Conservation (phyloP, 2,113 vertebrate species). For the Anser brachyrhynchus region DNA sequence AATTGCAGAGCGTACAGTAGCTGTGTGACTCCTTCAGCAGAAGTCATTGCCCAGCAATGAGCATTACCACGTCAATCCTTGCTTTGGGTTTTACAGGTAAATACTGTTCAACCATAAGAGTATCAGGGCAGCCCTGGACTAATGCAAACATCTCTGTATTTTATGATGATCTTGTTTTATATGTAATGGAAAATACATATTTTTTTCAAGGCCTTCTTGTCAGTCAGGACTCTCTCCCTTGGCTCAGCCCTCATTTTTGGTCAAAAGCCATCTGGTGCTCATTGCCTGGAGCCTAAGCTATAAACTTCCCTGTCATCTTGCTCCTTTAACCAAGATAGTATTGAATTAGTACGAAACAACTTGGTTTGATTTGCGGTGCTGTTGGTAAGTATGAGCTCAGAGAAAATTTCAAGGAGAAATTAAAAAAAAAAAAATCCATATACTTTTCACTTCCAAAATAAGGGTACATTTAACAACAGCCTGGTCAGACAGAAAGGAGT, state of each 20-base stretch:
- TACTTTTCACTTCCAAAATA: neutral
- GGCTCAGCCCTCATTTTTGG: neutral
- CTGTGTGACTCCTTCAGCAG: neutral
- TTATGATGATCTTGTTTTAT: neutral
- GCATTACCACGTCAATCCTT: accelerated
- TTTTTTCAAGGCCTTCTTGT: neutral
- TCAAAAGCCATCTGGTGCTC: neutral
- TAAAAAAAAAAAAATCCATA: neutral
- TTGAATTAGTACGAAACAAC: neutral
- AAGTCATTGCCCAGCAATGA: neutral
- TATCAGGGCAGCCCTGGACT: neutral
- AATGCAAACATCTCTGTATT: neutral
- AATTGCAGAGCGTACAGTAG: neutral
- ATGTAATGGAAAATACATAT: neutral
- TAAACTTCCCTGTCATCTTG: neutral
- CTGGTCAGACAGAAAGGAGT: neutral
- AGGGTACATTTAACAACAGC: neutral
- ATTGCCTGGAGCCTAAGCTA: neutral
- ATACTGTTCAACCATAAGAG: neutral
- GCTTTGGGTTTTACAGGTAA: neutral
- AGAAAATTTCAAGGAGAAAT: neutral
- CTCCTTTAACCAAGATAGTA: neutral
- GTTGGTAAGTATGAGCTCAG: neutral
- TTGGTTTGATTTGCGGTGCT: neutral
- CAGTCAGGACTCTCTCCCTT: neutral